Percentiles rank a stretch among this genome's conserved stretches.
Conservation (phyloP, 2,797 vertebrate species). For the Argentina silus region DNA sequence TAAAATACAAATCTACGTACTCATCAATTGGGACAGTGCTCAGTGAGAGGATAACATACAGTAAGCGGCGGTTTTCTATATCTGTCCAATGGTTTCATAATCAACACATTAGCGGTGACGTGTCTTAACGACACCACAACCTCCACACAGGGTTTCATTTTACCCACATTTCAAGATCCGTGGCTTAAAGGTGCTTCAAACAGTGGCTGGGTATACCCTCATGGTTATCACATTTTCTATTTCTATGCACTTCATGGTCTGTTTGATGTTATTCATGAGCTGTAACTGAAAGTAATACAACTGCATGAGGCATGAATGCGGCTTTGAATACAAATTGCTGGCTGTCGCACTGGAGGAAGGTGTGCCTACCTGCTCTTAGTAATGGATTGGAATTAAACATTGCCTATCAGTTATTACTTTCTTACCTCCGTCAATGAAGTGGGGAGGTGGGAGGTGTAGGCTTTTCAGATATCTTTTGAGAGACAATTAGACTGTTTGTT, state of each 20-base stretch:
- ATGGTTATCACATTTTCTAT: constrained; percentile 77
- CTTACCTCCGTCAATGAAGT: constrained; percentile 27
- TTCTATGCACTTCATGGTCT: constrained; percentile 74
- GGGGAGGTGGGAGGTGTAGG: constrained; percentile 23
- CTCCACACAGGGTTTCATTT: constrained; percentile 54
- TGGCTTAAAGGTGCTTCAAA: constrained; percentile 73
- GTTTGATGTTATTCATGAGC: constrained; percentile 81
- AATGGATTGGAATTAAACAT: constrained; percentile 65
- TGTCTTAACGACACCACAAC: constrained; percentile 55
- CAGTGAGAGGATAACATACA: no score
- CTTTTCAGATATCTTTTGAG: constrained; percentile 5
- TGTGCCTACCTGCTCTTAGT: constrained; percentile 64
- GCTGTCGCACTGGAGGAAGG: constrained; percentile 52
- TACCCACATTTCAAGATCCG: constrained; percentile 60
- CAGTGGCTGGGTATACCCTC: constrained; percentile 65
- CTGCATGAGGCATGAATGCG: constrained; percentile 68
- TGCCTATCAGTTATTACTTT: constrained; percentile 46
- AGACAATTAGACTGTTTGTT: neutral
- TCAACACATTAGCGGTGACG: neutral
- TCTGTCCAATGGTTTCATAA: no score
- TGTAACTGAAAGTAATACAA: constrained; percentile 77
- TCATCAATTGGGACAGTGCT: no score
- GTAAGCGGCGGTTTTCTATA: no score
- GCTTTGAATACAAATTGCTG: constrained; percentile 71
- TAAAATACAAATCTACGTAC: no score